These are phyloP conservation scores for Cichlasoma orientale DNA, from an alignment of 2,797 vertebrate genomes.

Conservation along the genomic window DNA sequence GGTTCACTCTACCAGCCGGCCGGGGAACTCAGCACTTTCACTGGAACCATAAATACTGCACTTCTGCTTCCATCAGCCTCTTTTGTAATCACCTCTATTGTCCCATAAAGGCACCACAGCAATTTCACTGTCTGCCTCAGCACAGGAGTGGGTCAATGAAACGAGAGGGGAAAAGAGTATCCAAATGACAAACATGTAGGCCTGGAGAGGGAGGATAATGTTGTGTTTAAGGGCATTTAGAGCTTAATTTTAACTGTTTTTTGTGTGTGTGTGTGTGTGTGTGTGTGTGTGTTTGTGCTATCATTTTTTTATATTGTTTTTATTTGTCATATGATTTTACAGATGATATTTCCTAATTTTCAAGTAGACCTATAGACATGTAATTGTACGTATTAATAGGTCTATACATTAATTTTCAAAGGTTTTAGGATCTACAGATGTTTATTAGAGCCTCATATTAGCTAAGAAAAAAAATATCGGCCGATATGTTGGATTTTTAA, in stretches of 20 bases:
- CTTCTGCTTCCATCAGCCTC: slow-evolving; percentile 75
- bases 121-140: slow-evolving; percentile 65
- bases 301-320: neutral
- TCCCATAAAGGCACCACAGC: slow-evolving; percentile 59
- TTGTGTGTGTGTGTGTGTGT: too few relatives aligned
- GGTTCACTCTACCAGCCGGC: slow-evolving; percentile 30
- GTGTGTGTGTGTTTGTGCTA: neutral
- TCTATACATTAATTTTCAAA: neutral
- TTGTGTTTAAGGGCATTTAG: slow-evolving; percentile 1
- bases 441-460: neutral
- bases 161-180: slow-evolving; percentile 38
- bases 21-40: slow-evolving; percentile 52
- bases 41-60: slow-evolving; percentile 65
- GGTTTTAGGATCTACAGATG: neutral
- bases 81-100: slow-evolving; percentile 71
- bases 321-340: neutral
- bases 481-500: too few relatives aligned
- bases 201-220: neutral
- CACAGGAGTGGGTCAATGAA: slow-evolving; percentile 55
- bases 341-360: neutral
- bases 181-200: slow-evolving; percentile 36
- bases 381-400: neutral
- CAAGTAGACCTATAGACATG: neutral
- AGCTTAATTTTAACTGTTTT: neutral
- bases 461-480: too few relatives aligned